Base-by-base conservation (phyloP, 2,797 vertebrate genomes). In the Rhinophrynus dorsalis region DNA sequence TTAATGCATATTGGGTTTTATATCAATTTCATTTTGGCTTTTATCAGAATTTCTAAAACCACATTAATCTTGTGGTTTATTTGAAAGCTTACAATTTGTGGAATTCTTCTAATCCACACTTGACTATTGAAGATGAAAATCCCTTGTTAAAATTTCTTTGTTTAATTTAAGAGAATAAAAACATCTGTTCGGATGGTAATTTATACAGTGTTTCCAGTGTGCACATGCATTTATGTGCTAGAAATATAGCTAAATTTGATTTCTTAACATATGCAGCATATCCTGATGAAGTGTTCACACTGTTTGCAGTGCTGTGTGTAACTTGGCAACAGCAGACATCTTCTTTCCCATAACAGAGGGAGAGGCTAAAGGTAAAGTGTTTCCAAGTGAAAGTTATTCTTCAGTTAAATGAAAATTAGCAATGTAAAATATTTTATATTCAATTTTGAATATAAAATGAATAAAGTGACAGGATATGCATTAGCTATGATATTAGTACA, bases 11-110 rank as follows among this genome's bases (percentile, higher is more conserved):
- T 69, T 68, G 52, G 66, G 26, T 48, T 77, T 15, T 55, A 11
- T 74, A 64, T 61, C 24, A 57, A 26, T 57, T 63, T 26, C 50
- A 78, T 55, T 60, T 55, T 70, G 67, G 66, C 70, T 76, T 75
- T 74, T 68, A 76, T 75, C 50, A 59, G 1, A 54, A 59, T 77
- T 68, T 27, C 37, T 61, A 35, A 55, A 68, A 29, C 12, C 15
- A 26, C 27, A 54, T 15, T 69, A n/a, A 44, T 42, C 50, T 26
- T 52, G 20, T 32, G 18, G 18, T 57, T 48, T 64, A 48, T 38
- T 64, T 71, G 51, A 57, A 29, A 70, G 21, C 21, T 55, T 44
- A 42, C 45, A 32, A 52, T 3, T 54, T 69, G 57, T 30, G 29
- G 48, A 62, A 54, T 62, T 47, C 48, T 55, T 48, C 52, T 38